These are phyloP conservation scores for Arvicola amphibius DNA, from an alignment of 2,797 vertebrate species.

Conservation along the genomic window DNA sequence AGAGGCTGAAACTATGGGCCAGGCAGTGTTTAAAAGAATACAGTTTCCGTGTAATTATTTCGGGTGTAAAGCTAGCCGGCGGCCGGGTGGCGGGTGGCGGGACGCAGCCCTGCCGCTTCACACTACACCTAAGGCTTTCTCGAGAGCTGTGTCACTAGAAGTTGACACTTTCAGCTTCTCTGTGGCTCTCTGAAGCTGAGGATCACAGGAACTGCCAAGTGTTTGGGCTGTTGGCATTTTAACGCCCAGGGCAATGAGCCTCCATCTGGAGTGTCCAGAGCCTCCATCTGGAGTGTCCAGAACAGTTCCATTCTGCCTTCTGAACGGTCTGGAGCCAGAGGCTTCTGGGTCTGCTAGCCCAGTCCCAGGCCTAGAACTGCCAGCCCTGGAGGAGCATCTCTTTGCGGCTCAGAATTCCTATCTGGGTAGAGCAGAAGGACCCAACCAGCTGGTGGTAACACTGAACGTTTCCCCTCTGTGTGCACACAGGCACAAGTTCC, in stretches of 20 bases:
- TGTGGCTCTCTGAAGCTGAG: neutral
- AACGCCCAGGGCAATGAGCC: neutral
- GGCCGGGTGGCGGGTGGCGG: no score
- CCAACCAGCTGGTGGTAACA: neutral
- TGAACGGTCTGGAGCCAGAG: neutral
- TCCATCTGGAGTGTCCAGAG: neutral
- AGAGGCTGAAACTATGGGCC: no score
- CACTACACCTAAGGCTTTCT: neutral
- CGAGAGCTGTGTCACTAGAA: neutral
- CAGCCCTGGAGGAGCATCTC: neutral
- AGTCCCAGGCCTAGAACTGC: neutral
- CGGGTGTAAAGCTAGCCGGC: no score
- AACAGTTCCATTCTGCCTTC: neutral
- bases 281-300: neutral
- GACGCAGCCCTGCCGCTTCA: no score
- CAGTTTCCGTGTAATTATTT: no score
- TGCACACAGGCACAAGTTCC: neutral
- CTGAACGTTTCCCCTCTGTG: neutral
- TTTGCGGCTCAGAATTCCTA: neutral
- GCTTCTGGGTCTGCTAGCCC: neutral
- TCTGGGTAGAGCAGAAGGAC: neutral
- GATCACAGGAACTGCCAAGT: neutral
- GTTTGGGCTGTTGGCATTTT: neutral
- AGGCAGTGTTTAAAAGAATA: no score
- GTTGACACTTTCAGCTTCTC: neutral